Evolutionary conservation across 2,888 invertebrate genomes (phyloP).

Genomic region (Clusia tigrina): DNA sequence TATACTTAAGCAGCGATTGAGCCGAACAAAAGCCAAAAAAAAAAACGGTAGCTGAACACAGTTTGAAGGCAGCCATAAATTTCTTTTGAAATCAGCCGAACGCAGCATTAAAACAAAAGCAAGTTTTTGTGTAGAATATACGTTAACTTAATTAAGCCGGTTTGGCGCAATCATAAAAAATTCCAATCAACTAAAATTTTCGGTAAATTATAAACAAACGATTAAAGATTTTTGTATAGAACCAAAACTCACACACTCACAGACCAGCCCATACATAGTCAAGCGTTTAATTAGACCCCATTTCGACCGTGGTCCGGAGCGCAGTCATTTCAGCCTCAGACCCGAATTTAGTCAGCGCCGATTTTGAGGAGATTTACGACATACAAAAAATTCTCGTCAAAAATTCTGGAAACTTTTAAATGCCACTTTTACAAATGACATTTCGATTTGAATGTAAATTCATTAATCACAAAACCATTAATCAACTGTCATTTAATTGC

Average conservation of each 20-base stretch:
- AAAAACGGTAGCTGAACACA: constrained; percentile 36
- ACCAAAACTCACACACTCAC: constrained; percentile 5
- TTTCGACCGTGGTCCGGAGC: too few relatives aligned
- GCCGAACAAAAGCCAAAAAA: constrained; percentile 1
- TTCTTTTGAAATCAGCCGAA: constrained; percentile 36
- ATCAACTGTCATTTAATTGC: background rate
- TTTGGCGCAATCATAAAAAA: background rate
- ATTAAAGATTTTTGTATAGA: background rate
- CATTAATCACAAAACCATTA: too few relatives aligned
- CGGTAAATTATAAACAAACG: constrained; percentile 14
- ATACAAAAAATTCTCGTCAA: too few relatives aligned
- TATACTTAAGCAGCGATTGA: background rate
- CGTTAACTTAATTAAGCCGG: constrained; percentile 32
- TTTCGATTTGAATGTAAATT: too few relatives aligned
- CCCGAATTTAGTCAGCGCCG: too few relatives aligned
- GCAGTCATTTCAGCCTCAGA: too few relatives aligned
- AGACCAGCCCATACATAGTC: background rate
- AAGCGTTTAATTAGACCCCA: too few relatives aligned
- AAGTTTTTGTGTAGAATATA: constrained; percentile 15
- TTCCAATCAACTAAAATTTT: background rate
- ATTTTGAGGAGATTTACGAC: too few relatives aligned
- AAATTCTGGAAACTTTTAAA: too few relatives aligned
- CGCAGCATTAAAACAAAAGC: constrained; percentile 14
- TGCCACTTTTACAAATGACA: too few relatives aligned
- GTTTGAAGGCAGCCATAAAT: constrained; percentile 41